Evolutionary conservation across 2,888 invertebrate species (phyloP).

Genomic region (Panzeria rudis): DNA sequence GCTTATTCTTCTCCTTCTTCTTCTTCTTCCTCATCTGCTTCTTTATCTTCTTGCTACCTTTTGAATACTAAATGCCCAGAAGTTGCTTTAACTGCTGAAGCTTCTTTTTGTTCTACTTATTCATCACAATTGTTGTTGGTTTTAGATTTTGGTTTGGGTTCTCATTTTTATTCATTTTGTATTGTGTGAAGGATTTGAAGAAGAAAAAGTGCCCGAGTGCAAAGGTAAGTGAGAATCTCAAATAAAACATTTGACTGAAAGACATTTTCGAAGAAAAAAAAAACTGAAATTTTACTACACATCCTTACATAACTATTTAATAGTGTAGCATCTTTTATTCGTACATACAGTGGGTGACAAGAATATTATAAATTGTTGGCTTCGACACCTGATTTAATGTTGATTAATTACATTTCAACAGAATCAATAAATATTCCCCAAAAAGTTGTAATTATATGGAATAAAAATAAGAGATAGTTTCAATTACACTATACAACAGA

Average conservation of each 20-base stretch:
- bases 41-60: background rate
- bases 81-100: background rate
- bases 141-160: slow-evolving; percentile 43
- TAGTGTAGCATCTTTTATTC: background rate
- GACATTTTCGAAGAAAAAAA: background rate
- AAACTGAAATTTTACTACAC: background rate
- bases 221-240: slow-evolving; percentile 59
- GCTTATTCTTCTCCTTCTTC: background rate
- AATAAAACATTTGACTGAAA: slow-evolving; percentile 44
- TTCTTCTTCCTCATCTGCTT: background rate
- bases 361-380: background rate
- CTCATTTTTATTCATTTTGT: slow-evolving; percentile 1
- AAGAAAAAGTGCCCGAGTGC: slow-evolving; percentile 49
- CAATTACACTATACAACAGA: too few relatives aligned
- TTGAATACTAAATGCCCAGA: slow-evolving; percentile 47
- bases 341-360: background rate
- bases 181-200: slow-evolving; percentile 14
- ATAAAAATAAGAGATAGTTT: too few relatives aligned
- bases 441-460: too few relatives aligned
- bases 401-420: background rate
- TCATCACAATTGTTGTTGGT: slow-evolving; percentile 28
- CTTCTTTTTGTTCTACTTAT: slow-evolving; percentile 1
- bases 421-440: too few relatives aligned
- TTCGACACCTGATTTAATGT: background rate
- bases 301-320: background rate